Base-by-base conservation (phyloP, 2,113 vertebrate species). In the Orientallactaga bullata region DNA sequence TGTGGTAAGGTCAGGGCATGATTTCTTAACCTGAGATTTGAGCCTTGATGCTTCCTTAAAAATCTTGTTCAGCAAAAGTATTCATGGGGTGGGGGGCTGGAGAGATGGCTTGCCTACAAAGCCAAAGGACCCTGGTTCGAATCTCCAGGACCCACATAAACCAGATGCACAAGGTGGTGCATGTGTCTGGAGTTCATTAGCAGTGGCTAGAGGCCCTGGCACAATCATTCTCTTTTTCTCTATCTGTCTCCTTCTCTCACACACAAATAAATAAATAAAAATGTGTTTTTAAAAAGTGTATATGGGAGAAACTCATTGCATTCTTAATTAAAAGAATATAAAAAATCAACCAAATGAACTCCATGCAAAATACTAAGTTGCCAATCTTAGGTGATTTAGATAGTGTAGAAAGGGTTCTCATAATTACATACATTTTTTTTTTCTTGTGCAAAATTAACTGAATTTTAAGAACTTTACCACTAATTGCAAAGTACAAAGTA, bases 401-500 rank as follows among this genome's bases (percentile, higher is more conserved):
- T 74, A 77, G 8, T 61, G 92, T 80, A 92, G 87, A 93, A 90
- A 95, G 72, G 47, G 47, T 9, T 88, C 15, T 42, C 7, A n/a
- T 92, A 94, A 94, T 95, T 92, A 90, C 3, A 35, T 39, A 82
- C 5, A 72, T n/a, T n/a, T 84, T 84, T 85, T 84, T 92, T 85
- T 79, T 61, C 65, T 74, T 83, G 13, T 92, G 47, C 21, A 96
- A 92, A 92, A 93, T 73, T 88, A 96, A 92, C 39, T 83, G 42
- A n/a, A 94, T 93, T 96, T 94, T 92, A 86, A 96, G 86, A 96
- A 88, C 37, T 81, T 96, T 94, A 72, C 30, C 61, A 66, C n/a
- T 86, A 94, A 95, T 96, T 96, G 91, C 69, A 94, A 94, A 89
- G 93, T 80, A 94, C 90, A 94, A 97, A 93, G n/a, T 94, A 73